Percentiles rank a stretch among this genome's conserved stretches.
phyloP scores from a whole-genome alignment of 2,797 vertebrate genomes.

The Halcyon smyrnensis region DNA sequence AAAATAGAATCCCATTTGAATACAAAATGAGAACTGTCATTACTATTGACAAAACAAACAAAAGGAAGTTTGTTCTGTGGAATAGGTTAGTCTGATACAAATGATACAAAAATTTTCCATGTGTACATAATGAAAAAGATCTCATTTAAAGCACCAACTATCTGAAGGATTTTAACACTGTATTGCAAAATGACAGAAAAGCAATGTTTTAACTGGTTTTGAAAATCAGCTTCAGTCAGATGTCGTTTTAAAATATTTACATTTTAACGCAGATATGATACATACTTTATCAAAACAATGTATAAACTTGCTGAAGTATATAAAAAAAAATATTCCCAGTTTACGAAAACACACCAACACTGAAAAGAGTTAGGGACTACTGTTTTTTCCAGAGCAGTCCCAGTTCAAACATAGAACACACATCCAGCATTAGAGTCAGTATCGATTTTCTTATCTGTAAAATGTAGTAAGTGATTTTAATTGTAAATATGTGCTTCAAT shows the following conservation, averaged over 20 bases:
- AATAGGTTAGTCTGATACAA: conserved; percentile 21
- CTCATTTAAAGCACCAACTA: conserved; percentile 53
- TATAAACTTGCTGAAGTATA: conserved; percentile 60
- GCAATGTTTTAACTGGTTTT: conserved; percentile 16
- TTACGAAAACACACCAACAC: conserved; percentile 73
- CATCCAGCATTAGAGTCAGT: conserved; percentile 55
- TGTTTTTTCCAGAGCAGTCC: conserved; percentile 25
- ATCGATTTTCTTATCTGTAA: neutral
- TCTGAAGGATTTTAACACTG: conserved; percentile 18
- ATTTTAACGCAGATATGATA: conserved; percentile 38
- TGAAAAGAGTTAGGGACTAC: conserved; percentile 53
- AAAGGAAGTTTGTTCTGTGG: conserved; percentile 40
- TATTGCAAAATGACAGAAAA: conserved; percentile 30
- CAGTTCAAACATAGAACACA: conserved; percentile 51
- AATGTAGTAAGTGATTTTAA: neutral
- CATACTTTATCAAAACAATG: conserved; percentile 67
- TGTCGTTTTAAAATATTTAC: conserved; percentile 68
- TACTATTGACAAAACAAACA: conserved; percentile 45
- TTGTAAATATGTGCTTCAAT: conserved; percentile 39
- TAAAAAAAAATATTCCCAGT: conserved; percentile 69
- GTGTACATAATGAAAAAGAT: neutral
- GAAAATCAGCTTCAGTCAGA: conserved; percentile 29
- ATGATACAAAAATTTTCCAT: conserved; percentile 46
- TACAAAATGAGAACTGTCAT: conserved; percentile 68
- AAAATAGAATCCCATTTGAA: conserved; percentile 73